Evolutionary conservation across 2,797 vertebrate genomes (phyloP).

Genomic region (Triplophysa yarkandensis): DNA sequence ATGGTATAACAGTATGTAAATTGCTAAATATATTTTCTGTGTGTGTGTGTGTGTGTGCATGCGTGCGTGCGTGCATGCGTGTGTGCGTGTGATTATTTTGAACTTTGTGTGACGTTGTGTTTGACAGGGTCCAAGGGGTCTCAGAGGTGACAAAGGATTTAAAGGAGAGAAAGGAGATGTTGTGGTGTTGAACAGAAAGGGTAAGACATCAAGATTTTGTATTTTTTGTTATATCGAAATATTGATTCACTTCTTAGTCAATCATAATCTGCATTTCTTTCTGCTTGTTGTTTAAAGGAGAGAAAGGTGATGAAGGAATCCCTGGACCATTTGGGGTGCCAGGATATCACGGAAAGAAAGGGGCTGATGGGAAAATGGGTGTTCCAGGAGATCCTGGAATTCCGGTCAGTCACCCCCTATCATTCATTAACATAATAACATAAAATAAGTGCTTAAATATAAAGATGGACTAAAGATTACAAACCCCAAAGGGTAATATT

Average conservation of each 20-base stretch:
- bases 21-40: background rate
- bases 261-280: background rate
- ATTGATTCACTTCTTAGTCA: background rate
- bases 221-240: background rate
- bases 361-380: slow-evolving; percentile 61
- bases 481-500: too few species aligned
- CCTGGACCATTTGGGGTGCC: slow-evolving; percentile 56
- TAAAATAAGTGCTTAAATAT: background rate
- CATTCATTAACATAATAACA: background rate
- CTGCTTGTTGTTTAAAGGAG: slow-evolving; percentile 58
- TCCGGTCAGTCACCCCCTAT: slow-evolving; percentile 56
- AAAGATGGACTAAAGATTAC: background rate
- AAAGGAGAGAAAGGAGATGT: slow-evolving; percentile 75
- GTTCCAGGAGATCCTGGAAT: slow-evolving; percentile 61
- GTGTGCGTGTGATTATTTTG: background rate
- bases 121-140: slow-evolving; percentile 68
- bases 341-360: slow-evolving; percentile 65
- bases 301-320: slow-evolving; percentile 64
- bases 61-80: background rate
- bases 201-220: slow-evolving; percentile 47
- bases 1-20: slow-evolving; percentile 55
- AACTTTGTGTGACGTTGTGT: background rate
- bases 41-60: background rate
- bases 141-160: slow-evolving; percentile 64
- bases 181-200: slow-evolving; percentile 58